Evolutionary conservation across 1,140 invertebrate genomes (phyloP).

Genomic region (Whitmania pigra): DNA sequence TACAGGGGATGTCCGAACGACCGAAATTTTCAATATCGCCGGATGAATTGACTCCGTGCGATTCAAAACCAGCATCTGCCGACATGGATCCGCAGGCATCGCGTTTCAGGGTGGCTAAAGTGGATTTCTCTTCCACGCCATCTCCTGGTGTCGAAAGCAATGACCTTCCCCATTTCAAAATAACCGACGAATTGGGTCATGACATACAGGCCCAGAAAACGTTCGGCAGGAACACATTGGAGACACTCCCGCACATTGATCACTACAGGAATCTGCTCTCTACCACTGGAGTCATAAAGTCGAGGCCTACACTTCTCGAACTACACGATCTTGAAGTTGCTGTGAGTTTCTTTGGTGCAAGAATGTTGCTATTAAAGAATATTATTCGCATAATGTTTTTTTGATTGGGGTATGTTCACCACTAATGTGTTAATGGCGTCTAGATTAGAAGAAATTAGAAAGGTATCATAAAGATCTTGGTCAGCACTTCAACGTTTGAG

Average conservation of each 20-base stretch:
- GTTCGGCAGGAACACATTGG: conserved; percentile 72
- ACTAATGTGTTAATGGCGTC: too few species aligned
- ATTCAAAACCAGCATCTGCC: not conserved
- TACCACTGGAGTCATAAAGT: conserved; percentile 60
- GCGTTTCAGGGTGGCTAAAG: conserved; percentile 25
- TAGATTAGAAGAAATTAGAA: too few species aligned
- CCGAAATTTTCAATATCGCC: conserved; percentile 8
- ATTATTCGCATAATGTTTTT: not conserved
- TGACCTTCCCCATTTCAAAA: not conserved
- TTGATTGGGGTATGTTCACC: too few species aligned
- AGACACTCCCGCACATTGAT: conserved; percentile 75
- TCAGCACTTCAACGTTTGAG: too few species aligned
- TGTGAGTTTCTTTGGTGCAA: conserved; percentile 4
- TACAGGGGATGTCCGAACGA: conserved; percentile 12
- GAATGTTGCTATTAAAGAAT: not conserved
- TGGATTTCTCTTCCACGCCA: conserved; percentile 20
- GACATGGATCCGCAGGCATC: conserved; percentile 11
- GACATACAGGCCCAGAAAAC: conserved; percentile 59
- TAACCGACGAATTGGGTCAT: not conserved
- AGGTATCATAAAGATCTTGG: too few species aligned
- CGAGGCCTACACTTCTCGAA: conserved; percentile 81
- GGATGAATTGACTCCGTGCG: not conserved
- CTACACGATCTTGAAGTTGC: conserved; percentile 55
- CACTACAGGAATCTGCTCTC: conserved; percentile 88
- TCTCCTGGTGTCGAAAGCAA: not conserved